Evolutionary conservation across 1,140 invertebrate species (phyloP).

Genomic region (Ceratoteleas bidentatus): DNA sequence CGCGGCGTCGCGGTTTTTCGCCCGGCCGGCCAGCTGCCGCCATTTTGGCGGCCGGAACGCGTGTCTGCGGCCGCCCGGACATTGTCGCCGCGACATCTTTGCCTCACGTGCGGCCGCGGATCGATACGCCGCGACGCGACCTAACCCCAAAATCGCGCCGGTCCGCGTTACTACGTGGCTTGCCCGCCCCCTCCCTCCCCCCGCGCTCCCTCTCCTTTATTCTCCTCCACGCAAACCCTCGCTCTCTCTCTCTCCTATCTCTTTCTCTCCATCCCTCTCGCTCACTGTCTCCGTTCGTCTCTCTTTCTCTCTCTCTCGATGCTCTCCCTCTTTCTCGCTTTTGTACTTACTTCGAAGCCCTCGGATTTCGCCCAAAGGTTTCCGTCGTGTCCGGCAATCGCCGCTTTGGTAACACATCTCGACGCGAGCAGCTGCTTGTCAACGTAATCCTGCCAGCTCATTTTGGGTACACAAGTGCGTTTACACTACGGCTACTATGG

Average conservation of each 20-base stretch:
- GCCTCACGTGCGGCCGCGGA: constrained; percentile 26
- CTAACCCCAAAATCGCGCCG: constrained; percentile 57
- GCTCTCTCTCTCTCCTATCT: constrained; percentile 9
- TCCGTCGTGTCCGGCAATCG: constrained; percentile 96
- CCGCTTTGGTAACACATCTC: constrained; percentile 95
- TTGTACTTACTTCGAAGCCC: constrained; percentile 92
- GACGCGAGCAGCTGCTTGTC: constrained; percentile 97
- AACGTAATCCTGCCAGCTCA: constrained; percentile 99
- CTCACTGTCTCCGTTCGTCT: constrained; percentile 17
- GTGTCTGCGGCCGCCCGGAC: constrained; percentile 74
- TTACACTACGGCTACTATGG: constrained; percentile 67
- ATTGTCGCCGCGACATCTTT: constrained; percentile 73
- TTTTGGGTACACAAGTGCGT: constrained; percentile 79
- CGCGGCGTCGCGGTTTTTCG: constrained; percentile 70
- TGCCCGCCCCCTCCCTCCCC: constrained; percentile 4
- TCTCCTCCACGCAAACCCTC: constrained; percentile 18
- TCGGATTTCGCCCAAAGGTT: constrained; percentile 97
- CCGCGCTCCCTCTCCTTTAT: constrained; percentile 5
- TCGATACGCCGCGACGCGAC: constrained; percentile 39
- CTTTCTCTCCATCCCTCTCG: constrained; percentile 1
- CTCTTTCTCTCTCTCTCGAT: constrained; percentile 10
- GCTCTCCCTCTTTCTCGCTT: constrained; percentile 12
- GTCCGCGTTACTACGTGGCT: constrained; percentile 60
- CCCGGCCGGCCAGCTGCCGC: constrained; percentile 76
- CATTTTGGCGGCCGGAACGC: constrained; percentile 80